These are phyloP conservation scores for Podocnemis expansa DNA, from an alignment of 2,113 vertebrate genomes.

Conservation along the genomic window DNA sequence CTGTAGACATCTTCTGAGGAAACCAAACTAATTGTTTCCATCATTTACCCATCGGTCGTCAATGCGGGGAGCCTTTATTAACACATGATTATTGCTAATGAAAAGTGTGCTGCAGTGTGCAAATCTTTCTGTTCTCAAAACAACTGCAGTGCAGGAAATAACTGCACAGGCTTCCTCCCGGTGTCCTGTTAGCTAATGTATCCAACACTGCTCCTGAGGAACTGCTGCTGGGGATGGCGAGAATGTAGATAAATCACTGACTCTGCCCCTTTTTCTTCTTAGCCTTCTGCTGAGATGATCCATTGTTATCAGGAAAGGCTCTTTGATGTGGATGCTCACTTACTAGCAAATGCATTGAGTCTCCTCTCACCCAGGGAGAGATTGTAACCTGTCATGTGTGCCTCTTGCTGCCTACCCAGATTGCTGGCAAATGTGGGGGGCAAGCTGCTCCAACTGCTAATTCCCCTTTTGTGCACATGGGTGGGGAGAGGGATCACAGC, in stretches of 20 bases:
- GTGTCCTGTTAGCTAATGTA: neutral
- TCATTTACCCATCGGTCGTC: neutral
- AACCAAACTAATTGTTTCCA: neutral
- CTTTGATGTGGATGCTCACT: neutral
- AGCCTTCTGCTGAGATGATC: neutral
- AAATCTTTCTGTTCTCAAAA: neutral
- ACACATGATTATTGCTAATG: neutral
- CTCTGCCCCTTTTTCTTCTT: neutral
- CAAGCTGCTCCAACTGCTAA: neutral
- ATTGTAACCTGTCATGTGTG: neutral
- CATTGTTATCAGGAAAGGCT: neutral
- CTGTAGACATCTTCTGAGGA: neutral
- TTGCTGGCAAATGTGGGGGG: neutral
- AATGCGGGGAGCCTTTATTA: neutral
- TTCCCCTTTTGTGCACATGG: neutral
- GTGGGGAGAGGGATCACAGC: too few species aligned
- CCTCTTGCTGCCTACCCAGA: neutral
- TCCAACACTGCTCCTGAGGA: neutral
- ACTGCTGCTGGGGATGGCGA: neutral
- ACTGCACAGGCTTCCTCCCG: neutral
- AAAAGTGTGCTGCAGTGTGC: constrained; percentile 1
- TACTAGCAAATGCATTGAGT: neutral
- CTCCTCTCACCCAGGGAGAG: neutral
- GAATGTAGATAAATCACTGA: too few species aligned
- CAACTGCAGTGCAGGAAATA: neutral